Evolutionary conservation across 2,888 invertebrate species (phyloP), one percentile per base, ranked within the genome.

Genomic region (Entomobrya proxima): DNA sequence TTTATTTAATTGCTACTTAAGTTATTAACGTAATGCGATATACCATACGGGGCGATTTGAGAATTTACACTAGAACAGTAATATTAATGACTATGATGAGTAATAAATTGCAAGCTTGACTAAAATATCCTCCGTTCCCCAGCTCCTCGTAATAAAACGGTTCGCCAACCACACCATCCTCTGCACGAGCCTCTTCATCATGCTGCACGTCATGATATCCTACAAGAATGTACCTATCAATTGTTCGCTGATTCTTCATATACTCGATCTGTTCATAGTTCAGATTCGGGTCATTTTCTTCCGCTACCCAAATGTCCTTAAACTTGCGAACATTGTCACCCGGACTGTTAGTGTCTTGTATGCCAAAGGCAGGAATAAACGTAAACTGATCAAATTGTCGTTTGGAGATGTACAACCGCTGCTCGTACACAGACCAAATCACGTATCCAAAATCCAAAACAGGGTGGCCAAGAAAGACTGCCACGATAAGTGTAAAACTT

Each of bases 401-500:
- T 21, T 76, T 76, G 1, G 55, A 35, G 6, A 76, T 76, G 37
- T 61, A 58, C 40, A 77, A n/a, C 2, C 61, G 58, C n/a, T 77
- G 21, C n/a, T 77, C 30, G 18, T 15, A 77, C 2, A 77, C 77
- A 1, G 77, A 77, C 77, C 77, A 77, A 3, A 77, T n/a, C n/a
- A n/a, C n/a, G n/a, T n/a, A n/a, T n/a, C n/a, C n/a, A n/a, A n/a
- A n/a, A n/a, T n/a, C n/a, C n/a, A n/a, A n/a, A n/a, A n/a, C n/a
- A n/a, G 3, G 61, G 61, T 15, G 61, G 40, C 77, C 61, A 77
- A 9, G 77, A 40, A n/a, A 77, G 24, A 40, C 77, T 77, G 1
- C 61, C 77, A n/a, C 77, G 77, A 44, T 77, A 77, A 21, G 77
- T 77, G 44, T 61, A 77, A n/a, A 61, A 77, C 18, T 77, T 77